These are phyloP conservation scores for Emydocephalus ijimae DNA, from an alignment of 2,113 vertebrate species.

Conservation along the genomic window DNA sequence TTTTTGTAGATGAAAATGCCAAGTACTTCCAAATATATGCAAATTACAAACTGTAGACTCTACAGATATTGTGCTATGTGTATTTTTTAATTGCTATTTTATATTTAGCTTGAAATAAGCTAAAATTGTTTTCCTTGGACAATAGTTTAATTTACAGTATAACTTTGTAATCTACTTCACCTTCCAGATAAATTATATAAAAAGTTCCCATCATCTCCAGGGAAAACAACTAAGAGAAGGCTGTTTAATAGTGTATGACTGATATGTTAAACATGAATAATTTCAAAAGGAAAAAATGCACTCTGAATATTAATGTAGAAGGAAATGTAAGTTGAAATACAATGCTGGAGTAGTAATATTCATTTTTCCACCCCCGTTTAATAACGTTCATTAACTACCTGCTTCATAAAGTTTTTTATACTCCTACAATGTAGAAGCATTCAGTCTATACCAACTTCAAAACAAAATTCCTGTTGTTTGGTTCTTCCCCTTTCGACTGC, in stretches of 20 bases:
- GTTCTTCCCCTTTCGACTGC: not conserved
- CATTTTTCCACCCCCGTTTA: not conserved
- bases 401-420: constrained; percentile 7
- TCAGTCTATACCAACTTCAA: constrained; percentile 1
- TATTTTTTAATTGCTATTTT: constrained; percentile 20
- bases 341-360: constrained; percentile 1
- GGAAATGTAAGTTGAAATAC: not conserved
- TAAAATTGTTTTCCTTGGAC: constrained; percentile 41
- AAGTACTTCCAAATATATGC: not conserved
- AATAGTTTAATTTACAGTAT: constrained; percentile 51
- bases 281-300: constrained; percentile 15
- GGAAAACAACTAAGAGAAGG: not conserved
- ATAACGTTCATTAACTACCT: not conserved
- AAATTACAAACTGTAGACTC: not conserved
- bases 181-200: not conserved
- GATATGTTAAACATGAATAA: constrained; percentile 38
- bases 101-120: constrained; percentile 34
- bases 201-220: not conserved
- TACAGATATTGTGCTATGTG: constrained; percentile 14
- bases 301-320: not conserved
- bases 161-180: constrained; percentile 8
- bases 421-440: not conserved
- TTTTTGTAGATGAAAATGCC: not conserved
- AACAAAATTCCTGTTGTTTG: constrained; percentile 12
- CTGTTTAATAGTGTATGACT: not conserved